Base-by-base conservation (phyloP, 2,113 vertebrate species). In the Pyxicephalus adspersus region DNA sequence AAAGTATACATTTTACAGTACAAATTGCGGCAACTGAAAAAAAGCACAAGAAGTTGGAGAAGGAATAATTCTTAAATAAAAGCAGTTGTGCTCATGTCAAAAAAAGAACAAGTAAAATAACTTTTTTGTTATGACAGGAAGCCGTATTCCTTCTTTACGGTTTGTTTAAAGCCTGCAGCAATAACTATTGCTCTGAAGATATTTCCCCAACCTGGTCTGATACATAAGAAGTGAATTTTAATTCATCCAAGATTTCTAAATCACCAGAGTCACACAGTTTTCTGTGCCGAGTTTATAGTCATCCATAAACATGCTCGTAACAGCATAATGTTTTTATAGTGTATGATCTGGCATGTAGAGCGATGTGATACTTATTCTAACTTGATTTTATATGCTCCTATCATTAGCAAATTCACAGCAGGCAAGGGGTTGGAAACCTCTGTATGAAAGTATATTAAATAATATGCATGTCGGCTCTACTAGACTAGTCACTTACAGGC, bases 291-390 rank as follows among this genome's bases (percentile, higher is more conserved):
- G 76, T 77, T 77, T 77, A 77, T 77, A 55, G 76, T 65, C 54
- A 55, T 45, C 63, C 38, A 77, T 77, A 77, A 77, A 77, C 76
- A 66, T 23, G 19, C 63, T 55, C n/a, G 29, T 77, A 65, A 77
- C 63, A 65, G 76, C 76, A 77, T 77, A 66, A 54, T 77, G 15
- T 28, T 77, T 64, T 77, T 77, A 77, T 66, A 52, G 63, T 66
- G 50, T 77, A 77, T 31, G 61, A 77, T 77, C 61, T 66, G 76
- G 61, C 63, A 22, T 66, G 76, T 66, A 55, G 26, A 55, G 19
- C 20, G 61, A 55, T 61, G 34, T 34, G 34, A 65, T 65, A 54
- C 25, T 66, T 77, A 77, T 55, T 65, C 76, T 65, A 23, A 77
- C 45, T 77, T 76, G 50, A 18, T 31, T 77, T 77, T 77, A 77